Base-by-base conservation (phyloP, 2,888 invertebrate species). In the Criorhina ranunculi region DNA sequence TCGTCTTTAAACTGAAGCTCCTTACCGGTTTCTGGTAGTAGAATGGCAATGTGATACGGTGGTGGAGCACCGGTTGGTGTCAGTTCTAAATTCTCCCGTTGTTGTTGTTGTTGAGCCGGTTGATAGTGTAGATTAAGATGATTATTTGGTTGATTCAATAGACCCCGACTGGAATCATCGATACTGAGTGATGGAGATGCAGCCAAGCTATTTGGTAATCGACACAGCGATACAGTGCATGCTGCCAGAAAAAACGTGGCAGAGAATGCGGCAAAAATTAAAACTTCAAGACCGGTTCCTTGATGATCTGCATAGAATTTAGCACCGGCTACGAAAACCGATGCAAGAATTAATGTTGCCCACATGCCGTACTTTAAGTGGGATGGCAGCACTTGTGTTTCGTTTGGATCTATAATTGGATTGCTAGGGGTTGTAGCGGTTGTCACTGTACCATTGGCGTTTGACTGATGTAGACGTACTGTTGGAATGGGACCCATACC, bases 1-100 rank as follows among this genome's bases (percentile, higher is more conserved):
- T 94, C 94, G 24, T 85, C 85, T 49, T 85, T 85, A 11, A 80
- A 80, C 31, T 80, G 53, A 8, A 55, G 3, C 17, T 85, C 80
- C 19, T 85, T 85, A 69, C 64, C 85, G 44, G 76, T 85, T 46
- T 93, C 93, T 70, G 96, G 95, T 89, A 96, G 94, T 87, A 96
- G 92, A 88, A 96, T 95, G 44, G 96, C 96, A 92, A 96, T 95
- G 92, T 96, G 96, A 93, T 96, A 96, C 8, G 96, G 96, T n/a
- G 96, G 96, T 17, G 96, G 95, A 5, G 93, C 88, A 55, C 91
- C 91, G 37, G 90, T 89, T 31, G 88, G 88, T 24, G 90, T 88
- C 29, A 80, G 67, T 66, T 79, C 73, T 33, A 87, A 67, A 59
- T 72, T 69, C 44, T 87, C 79, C 37, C 24, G 1, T 4, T 59